phyloP scores from a whole-genome alignment of 2,113 vertebrate genomes.

The Carassius auratus region DNA sequence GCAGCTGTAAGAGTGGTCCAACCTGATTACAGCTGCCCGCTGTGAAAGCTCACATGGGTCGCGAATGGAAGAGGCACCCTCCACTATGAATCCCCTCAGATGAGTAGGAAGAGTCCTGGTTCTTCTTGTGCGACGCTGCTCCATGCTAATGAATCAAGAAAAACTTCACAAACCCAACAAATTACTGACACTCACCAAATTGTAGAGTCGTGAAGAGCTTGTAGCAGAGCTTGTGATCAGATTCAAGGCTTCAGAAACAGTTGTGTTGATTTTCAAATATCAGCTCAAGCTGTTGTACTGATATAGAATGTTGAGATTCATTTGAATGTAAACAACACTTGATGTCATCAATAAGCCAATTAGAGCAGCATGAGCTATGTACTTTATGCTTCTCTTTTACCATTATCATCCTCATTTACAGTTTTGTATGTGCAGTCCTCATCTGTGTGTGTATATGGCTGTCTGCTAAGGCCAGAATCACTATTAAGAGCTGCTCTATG shows the following conservation, averaged over 20 bases:
- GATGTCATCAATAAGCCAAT: background rate
- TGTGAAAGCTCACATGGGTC: background rate
- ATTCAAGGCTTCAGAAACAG: background rate
- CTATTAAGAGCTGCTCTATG: too few relatives aligned
- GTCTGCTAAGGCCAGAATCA: too few relatives aligned
- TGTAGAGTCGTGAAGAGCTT: background rate
- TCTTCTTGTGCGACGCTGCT: too few relatives aligned
- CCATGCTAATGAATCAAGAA: too few relatives aligned
- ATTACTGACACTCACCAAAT: background rate
- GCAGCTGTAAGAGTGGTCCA: background rate
- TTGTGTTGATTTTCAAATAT: conserved; percentile 1
- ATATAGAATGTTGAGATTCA: background rate
- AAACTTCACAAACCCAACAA: background rate
- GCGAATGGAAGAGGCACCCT: background rate
- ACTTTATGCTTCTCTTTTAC: background rate
- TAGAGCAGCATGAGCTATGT: background rate
- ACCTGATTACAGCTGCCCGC: background rate
- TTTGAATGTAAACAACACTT: background rate
- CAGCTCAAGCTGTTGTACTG: background rate
- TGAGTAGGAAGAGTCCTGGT: too few relatives aligned
- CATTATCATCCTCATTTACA: background rate
- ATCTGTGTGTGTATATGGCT: too few relatives aligned
- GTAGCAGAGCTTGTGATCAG: background rate
- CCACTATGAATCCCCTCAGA: too few relatives aligned
- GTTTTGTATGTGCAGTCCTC: background rate